Percentiles rank a stretch among this genome's conserved stretches.
These are phyloP conservation scores for Hydractinia echinata DNA, from an alignment of 30 jellyfish, hydroid and myxozoan species.

Conservation along the genomic window DNA sequence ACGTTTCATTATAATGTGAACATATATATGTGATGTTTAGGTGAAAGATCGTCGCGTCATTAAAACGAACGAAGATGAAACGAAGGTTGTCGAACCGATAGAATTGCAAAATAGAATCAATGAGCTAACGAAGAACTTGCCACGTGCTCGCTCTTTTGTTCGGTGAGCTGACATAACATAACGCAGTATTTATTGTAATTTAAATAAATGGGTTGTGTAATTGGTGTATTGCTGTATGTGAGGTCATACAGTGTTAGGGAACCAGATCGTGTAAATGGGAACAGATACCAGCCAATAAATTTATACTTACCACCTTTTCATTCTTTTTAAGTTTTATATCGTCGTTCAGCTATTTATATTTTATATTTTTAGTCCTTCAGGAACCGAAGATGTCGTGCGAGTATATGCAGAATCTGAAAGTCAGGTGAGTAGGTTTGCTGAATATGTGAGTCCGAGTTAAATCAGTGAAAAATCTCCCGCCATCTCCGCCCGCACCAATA, in stretches of 20 bases:
- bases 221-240: too few relatives aligned
- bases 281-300: too few relatives aligned
- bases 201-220: too few relatives aligned
- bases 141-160: constrained; percentile 84
- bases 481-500: too few relatives aligned
- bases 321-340: too few relatives aligned
- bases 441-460: not conserved
- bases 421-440: constrained; percentile 37
- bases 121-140: constrained; percentile 31
- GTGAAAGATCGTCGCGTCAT: constrained; percentile 87
- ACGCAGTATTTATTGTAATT: too few relatives aligned
- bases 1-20: not conserved
- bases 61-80: constrained; percentile 78
- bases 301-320: too few relatives aligned
- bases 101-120: constrained; percentile 68
- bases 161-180: constrained; percentile 39
- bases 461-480: too few relatives aligned
- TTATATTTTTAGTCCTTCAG: constrained; percentile 77
- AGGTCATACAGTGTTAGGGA: too few relatives aligned
- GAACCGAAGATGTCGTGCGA: constrained; percentile 98
- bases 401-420: constrained; percentile 92
- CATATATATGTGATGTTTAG: constrained; percentile 26
- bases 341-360: not conserved
- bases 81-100: constrained; percentile 64
- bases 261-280: too few relatives aligned